Evolutionary conservation across 2,797 vertebrate species (phyloP).

Genomic region (Pogoniulus pusillus): DNA sequence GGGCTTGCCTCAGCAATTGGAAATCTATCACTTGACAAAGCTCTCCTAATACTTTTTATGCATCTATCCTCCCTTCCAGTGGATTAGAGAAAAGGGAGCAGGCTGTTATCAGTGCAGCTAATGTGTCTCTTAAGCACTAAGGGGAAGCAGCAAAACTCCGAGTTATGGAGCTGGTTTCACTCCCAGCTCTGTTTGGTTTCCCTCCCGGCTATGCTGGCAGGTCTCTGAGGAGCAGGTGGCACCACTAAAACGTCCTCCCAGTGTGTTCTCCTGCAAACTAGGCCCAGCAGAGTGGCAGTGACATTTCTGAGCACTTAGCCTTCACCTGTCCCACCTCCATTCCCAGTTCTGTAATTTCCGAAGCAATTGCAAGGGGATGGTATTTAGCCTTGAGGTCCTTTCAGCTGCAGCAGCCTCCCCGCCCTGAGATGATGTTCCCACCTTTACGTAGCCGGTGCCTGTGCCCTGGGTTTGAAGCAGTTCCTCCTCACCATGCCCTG

Average conservation of each 20-base stretch:
- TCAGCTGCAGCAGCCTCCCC: background rate
- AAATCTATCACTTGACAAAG: background rate
- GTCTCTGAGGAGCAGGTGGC: background rate
- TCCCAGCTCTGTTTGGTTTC: background rate
- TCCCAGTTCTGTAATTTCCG: background rate
- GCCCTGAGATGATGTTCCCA: background rate
- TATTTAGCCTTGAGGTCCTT: slow-evolving; percentile 40
- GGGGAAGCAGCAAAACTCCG: background rate
- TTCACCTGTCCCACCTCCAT: background rate
- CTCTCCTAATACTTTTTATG: background rate
- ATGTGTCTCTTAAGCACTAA: background rate
- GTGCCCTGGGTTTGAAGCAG: background rate
- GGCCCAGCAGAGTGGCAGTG: background rate
- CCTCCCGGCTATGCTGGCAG: background rate
- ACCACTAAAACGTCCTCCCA: background rate
- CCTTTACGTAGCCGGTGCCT: background rate
- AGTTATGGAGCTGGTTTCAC: background rate
- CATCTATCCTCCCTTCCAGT: background rate
- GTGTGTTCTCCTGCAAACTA: background rate
- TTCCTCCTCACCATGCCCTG: slow-evolving; percentile 14
- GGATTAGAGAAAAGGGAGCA: background rate
- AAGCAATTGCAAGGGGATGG: slow-evolving; percentile 3
- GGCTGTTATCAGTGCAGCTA: background rate
- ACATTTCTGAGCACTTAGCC: background rate
- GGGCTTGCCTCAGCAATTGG: background rate